A percentile compares a stretch with the other conserved stretches of the same genome.
Conservation (phyloP, 2,888 invertebrate genomes). For the Caenorhabditis sulstoni region DNA sequence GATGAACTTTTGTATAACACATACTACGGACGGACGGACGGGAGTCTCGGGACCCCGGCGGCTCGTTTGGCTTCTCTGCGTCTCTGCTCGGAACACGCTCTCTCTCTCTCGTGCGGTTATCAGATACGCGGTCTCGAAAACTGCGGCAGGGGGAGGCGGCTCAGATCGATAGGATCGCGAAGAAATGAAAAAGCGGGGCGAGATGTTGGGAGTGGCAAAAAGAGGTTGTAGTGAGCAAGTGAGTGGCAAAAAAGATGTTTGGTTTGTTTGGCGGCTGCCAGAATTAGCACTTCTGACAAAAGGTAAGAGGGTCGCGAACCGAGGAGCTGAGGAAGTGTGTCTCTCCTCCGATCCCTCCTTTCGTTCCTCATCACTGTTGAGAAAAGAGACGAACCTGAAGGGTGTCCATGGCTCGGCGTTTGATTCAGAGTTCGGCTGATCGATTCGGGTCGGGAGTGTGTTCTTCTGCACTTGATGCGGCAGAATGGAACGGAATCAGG, state of each 20-base stretch:
- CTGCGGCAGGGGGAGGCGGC: background rate
- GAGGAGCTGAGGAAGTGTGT: too few relatives aligned
- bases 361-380: background rate
- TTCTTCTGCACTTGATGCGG: slow-evolving; percentile 63
- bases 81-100: slow-evolving; percentile 23
- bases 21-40: slow-evolving; percentile 5
- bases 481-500: slow-evolving; percentile 52
- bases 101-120: slow-evolving; percentile 43
- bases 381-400: slow-evolving; percentile 29
- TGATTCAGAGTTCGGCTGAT: slow-evolving; percentile 28
- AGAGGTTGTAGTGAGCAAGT: slow-evolving; percentile 17
- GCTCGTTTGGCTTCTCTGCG: slow-evolving; percentile 12
- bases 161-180: slow-evolving; percentile 14
- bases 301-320: slow-evolving; percentile 27
- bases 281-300: slow-evolving; percentile 47
- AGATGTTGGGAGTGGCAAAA: slow-evolving; percentile 37
- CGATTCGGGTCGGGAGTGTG: slow-evolving; percentile 11
- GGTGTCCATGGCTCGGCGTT: slow-evolving; percentile 32
- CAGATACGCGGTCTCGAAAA: slow-evolving; percentile 49
- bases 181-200: slow-evolving; percentile 10
- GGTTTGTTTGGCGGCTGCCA: slow-evolving; percentile 45
- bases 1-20: slow-evolving; percentile 41
- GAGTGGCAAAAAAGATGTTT: slow-evolving; percentile 47
- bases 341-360: background rate
- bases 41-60: slow-evolving; percentile 9